Evolutionary conservation across 2,113 vertebrate species (phyloP).

Genomic region (Carassius gibelio): DNA sequence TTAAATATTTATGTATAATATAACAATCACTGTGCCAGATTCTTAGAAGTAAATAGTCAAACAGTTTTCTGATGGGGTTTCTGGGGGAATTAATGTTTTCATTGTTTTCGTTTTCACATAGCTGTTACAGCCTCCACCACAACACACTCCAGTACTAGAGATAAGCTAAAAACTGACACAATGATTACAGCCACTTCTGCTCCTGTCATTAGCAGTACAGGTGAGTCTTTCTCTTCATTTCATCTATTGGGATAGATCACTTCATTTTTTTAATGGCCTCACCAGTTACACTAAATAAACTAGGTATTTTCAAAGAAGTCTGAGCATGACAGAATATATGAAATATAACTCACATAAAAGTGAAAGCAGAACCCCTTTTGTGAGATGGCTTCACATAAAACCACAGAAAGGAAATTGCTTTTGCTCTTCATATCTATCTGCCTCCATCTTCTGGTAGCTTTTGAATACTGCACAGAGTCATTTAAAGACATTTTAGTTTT

Average conservation of each 20-base stretch:
- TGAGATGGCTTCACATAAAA: not conserved
- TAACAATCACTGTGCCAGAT: not conserved
- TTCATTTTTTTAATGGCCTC: not conserved
- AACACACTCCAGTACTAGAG: slow-evolving; percentile 1
- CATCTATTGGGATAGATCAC: not conserved
- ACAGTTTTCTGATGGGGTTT: not conserved
- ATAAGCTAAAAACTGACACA: slow-evolving; percentile 21
- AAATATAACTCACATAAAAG: not conserved
- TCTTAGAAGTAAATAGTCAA: not conserved
- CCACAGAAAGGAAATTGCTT: not conserved
- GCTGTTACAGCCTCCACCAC: slow-evolving; percentile 24
- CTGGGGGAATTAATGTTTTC: not conserved
- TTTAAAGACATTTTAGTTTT: not conserved
- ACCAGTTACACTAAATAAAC: not conserved
- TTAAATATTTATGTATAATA: not conserved
- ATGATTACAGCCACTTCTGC: slow-evolving; percentile 15
- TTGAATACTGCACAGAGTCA: not conserved
- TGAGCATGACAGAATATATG: not conserved
- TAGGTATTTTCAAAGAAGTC: not conserved
- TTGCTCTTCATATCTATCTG: not conserved
- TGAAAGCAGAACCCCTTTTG: not conserved
- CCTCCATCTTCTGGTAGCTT: slow-evolving; percentile 56
- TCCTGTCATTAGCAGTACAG: slow-evolving; percentile 26
- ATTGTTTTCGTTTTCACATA: not conserved
- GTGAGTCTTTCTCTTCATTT: slow-evolving; percentile 6